Conservation (phyloP, 2,888 invertebrate genomes). For the Digitonthophagus gazella region DNA sequence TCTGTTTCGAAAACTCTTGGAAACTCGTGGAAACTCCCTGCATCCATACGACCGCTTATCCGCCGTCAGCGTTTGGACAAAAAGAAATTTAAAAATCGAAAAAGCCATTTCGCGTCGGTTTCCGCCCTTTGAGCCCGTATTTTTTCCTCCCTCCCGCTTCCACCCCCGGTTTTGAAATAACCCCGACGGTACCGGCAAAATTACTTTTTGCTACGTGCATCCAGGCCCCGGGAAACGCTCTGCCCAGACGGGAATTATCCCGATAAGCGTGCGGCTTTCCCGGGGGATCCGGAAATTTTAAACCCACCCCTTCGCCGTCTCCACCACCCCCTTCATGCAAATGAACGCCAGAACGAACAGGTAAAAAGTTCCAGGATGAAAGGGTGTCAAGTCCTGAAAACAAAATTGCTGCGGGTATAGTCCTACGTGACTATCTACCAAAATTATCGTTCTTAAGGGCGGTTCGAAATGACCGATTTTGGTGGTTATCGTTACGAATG, state of each 20-base stretch:
- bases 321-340: conserved; percentile 24
- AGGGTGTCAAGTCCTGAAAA: conserved; percentile 27
- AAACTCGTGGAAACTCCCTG: no score
- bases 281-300: conserved; percentile 40
- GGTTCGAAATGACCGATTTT: neutral
- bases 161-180: neutral
- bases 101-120: neutral
- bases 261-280: conserved; percentile 47
- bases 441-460: conserved; percentile 1
- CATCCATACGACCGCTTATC: no score
- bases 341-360: conserved; percentile 3
- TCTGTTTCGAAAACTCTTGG: no score
- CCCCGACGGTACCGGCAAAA: conserved; percentile 30
- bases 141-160: neutral
- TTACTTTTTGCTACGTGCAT: conserved; percentile 42
- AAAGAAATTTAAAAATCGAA: no score
- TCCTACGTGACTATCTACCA: neutral
- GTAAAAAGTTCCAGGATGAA: conserved; percentile 1
- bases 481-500: neutral
- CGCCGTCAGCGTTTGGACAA: no score
- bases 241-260: conserved; percentile 42
- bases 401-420: no score
- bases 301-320: conserved; percentile 35
- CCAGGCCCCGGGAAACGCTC: conserved; percentile 42
- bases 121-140: neutral